These are phyloP conservation scores for Hypotaenidia okinawae DNA, from an alignment of 2,797 vertebrate genomes.

Conservation along the genomic window DNA sequence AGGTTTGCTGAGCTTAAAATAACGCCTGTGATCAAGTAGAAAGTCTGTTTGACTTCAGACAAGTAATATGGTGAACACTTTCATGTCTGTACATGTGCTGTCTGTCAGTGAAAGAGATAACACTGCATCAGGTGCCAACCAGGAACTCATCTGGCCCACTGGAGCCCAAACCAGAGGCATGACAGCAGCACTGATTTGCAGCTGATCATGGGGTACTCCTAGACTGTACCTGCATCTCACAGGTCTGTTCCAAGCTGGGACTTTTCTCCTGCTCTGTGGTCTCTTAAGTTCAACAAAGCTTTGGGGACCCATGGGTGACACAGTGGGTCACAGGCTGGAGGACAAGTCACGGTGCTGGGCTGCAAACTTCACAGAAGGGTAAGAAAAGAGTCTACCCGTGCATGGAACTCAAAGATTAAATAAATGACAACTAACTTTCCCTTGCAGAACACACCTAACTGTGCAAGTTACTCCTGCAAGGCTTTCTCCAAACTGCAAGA, in stretches of 20 bases:
- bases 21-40: not conserved
- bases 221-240: not conserved
- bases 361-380: not conserved
- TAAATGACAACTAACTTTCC: not conserved
- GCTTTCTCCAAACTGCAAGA: not conserved
- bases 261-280: not conserved
- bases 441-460: not conserved
- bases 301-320: not conserved
- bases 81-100: not conserved
- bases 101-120: not conserved
- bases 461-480: not conserved
- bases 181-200: not conserved
- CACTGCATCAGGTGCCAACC: fast-evolving
- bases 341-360: not conserved
- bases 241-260: not conserved
- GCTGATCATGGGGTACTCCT: not conserved
- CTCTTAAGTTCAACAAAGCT: not conserved
- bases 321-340: not conserved
- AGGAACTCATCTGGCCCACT: not conserved
- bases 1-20: not conserved
- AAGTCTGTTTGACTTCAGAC: not conserved
- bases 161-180: not conserved
- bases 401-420: not conserved
- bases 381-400: not conserved
- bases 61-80: not conserved